Evolutionary conservation across 2,797 vertebrate species (phyloP).

Genomic region (Manis crassicaudata): DNA sequence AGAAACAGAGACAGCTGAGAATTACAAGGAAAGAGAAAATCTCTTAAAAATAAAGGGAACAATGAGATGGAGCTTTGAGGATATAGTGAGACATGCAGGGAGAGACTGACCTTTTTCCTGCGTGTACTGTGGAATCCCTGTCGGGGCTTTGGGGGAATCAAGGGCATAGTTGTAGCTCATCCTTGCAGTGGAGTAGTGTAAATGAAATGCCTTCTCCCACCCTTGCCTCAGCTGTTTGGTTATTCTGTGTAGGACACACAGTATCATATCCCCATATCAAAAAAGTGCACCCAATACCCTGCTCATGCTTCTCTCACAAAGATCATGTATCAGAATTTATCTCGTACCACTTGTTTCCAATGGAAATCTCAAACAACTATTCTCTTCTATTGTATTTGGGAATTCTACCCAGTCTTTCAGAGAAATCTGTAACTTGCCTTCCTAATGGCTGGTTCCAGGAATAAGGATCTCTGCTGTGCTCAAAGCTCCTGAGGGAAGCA

Average conservation of each 20-base stretch:
- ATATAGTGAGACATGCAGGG: neutral
- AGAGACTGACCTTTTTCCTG: neutral
- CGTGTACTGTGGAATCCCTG: neutral
- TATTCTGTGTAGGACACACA: no score
- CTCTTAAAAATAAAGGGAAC: neutral
- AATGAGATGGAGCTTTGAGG: neutral
- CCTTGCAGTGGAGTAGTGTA: accelerated
- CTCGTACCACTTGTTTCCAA: neutral
- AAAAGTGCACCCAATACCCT: neutral
- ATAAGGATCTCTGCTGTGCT: neutral
- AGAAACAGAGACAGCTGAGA: constrained; percentile 1
- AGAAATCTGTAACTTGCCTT: neutral
- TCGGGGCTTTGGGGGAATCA: neutral
- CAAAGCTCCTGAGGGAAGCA: neutral
- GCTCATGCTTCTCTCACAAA: neutral
- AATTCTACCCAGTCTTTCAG: neutral
- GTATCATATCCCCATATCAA: neutral
- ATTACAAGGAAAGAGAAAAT: constrained; percentile 37
- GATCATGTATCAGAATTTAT: neutral
- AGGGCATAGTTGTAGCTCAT: accelerated
- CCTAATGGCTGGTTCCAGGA: neutral
- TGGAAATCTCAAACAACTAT: neutral
- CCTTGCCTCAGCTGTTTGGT: neutral
- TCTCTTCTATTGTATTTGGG: neutral
- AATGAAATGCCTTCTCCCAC: neutral